These are phyloP conservation scores for Gryon sp. DNA, from an alignment of 1,140 invertebrate species.

Conservation along the genomic window DNA sequence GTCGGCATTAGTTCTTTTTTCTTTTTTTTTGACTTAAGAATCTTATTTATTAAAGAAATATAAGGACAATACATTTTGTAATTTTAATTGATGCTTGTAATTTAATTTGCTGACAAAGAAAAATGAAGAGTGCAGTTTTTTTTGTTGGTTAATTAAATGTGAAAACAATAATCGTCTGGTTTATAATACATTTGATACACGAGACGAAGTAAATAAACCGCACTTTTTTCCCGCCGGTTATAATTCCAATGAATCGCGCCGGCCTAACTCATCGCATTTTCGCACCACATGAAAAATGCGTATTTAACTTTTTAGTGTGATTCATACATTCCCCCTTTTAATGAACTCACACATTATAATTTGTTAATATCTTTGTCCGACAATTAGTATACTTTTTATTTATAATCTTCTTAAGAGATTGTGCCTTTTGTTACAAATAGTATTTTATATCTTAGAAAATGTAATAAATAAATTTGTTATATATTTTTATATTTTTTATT, in stretches of 20 bases:
- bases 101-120: no score
- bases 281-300: slow-evolving; percentile 30
- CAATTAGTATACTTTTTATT: no score
- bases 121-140: background rate
- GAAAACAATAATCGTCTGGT: slow-evolving; percentile 20
- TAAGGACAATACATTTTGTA: no score
- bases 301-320: slow-evolving; percentile 20
- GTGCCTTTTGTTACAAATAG: no score
- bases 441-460: no score
- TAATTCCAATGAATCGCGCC: slow-evolving; percentile 31
- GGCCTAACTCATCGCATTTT: slow-evolving; percentile 30
- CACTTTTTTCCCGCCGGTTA: slow-evolving; percentile 15
- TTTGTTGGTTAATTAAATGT: slow-evolving; percentile 30
- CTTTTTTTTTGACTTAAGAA: no score
- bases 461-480: no score
- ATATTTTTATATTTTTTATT: no score
- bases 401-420: no score
- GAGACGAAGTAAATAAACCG: slow-evolving; percentile 16
- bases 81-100: no score
- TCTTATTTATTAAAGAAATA: no score
- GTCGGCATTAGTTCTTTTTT: no score
- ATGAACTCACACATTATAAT: background rate
- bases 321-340: slow-evolving; percentile 21
- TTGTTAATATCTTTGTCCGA: slow-evolving; percentile 1
- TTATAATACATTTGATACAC: slow-evolving; percentile 24